A percentile compares a stretch with the other conserved stretches of the same genome.
Conservation (phyloP, 1,140 invertebrate species). For the Caenorhabditis inopinata region DNA sequence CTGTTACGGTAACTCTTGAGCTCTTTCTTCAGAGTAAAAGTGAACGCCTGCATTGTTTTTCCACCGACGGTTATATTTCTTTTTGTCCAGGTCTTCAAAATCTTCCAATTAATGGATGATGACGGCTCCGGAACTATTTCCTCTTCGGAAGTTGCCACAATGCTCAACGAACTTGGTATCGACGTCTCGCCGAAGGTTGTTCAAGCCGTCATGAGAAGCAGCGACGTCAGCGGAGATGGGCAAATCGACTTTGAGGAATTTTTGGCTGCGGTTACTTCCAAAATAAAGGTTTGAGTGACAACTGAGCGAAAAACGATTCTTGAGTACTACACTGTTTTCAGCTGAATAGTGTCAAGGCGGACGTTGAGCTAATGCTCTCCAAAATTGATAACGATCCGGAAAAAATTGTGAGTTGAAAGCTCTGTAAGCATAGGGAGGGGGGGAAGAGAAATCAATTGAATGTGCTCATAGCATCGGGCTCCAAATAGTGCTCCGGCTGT, state of each 20-base stretch:
- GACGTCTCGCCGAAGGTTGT: conserved; percentile 49
- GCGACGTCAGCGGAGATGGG: conserved; percentile 43
- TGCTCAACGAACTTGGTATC: conserved; percentile 39
- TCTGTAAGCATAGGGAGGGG: no score
- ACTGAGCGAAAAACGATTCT: no score
- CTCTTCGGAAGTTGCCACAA: conserved; percentile 41
- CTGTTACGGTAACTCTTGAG: no score
- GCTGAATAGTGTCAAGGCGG: conserved; percentile 40
- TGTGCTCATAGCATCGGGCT: no score
- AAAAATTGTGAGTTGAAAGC: not conserved
- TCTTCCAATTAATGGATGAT: conserved; percentile 47
- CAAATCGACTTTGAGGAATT: conserved; percentile 50
- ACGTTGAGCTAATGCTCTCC: conserved; percentile 41
- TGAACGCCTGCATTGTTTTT: no score
- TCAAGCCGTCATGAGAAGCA: conserved; percentile 47
- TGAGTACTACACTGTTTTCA: not conserved
- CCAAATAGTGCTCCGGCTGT: no score
- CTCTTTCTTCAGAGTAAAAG: no score
- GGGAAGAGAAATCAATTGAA: no score
- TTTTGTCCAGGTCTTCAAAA: conserved; percentile 46
- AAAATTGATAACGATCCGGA: conserved; percentile 36
- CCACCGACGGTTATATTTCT: no score
- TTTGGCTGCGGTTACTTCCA: conserved; percentile 46
- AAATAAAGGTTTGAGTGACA: conserved; percentile 41
- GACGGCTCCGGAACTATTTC: conserved; percentile 45